A percentile compares a stretch with the other conserved stretches of the same genome.
These are phyloP conservation scores for Eira barbara DNA, from an alignment of 2,113 vertebrate genomes.

Conservation along the genomic window DNA sequence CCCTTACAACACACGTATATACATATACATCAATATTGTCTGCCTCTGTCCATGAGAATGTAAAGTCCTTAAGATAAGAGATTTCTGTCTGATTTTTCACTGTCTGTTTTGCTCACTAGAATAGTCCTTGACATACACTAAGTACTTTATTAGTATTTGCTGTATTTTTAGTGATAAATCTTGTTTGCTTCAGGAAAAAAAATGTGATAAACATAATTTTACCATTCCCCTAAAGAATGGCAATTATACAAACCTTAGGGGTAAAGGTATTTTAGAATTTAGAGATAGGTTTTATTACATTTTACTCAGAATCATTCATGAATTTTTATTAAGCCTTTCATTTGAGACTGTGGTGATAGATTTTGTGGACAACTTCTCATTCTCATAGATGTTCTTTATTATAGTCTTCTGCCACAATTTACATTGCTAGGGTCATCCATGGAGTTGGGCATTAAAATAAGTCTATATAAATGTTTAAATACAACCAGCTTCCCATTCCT, in stretches of 20 bases:
- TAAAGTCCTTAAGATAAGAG: neutral
- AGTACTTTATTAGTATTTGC: neutral
- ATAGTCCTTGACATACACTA: neutral
- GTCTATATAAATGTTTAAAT: neutral
- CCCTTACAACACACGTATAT: neutral
- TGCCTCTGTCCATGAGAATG: neutral
- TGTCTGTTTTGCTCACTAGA: neutral
- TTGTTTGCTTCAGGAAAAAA: neutral
- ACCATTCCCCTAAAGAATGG: neutral
- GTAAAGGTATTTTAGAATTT: neutral
- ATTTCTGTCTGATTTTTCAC: neutral
- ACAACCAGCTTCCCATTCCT: neutral
- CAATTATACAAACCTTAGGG: neutral
- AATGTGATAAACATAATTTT: neutral
- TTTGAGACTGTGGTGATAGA: neutral
- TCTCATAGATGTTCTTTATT: neutral
- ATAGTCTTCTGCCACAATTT: neutral
- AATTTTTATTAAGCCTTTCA: neutral
- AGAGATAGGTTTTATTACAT: neutral
- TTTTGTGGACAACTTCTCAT: neutral
- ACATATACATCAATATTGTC: neutral
- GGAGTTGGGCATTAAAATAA: neutral
- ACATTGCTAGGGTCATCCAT: neutral
- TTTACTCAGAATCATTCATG: neutral
- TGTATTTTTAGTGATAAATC: neutral